phyloP scores from a whole-genome alignment of 23 tunicate species.

The Trididemnum nubilum region DNA sequence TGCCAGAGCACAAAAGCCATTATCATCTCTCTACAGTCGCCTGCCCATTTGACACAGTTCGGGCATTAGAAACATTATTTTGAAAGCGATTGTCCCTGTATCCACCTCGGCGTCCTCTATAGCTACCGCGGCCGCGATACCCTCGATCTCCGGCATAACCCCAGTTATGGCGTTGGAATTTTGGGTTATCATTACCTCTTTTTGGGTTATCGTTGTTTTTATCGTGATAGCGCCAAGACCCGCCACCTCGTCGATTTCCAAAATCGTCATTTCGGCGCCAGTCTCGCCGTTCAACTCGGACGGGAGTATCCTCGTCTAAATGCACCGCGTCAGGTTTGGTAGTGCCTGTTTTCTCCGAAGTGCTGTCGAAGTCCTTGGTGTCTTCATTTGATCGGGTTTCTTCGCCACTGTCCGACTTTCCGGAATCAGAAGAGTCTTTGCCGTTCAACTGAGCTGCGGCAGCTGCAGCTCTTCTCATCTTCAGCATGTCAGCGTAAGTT shows the following conservation, averaged over 20 bases:
- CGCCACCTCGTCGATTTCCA: slow-evolving; percentile 17
- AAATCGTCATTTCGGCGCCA: background rate
- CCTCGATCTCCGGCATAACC: slow-evolving; percentile 3
- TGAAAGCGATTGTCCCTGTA: slow-evolving; percentile 17
- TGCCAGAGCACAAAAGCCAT: too few species aligned
- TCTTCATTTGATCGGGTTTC: background rate
- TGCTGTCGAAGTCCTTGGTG: background rate
- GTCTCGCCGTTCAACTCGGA: background rate
- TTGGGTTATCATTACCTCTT: background rate
- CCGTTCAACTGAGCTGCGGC: slow-evolving; percentile 22
- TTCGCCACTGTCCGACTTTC: background rate
- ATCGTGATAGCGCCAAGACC: slow-evolving; percentile 11
- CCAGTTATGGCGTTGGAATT: background rate
- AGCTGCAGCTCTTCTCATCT: background rate
- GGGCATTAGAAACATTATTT: too few species aligned
- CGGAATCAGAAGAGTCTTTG: slow-evolving; percentile 6
- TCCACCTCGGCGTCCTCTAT: background rate
- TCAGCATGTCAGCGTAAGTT: slow-evolving; percentile 22
- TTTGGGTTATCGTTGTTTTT: background rate
- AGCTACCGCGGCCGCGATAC: background rate
- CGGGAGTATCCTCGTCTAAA: background rate
- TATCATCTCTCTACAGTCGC: background rate
- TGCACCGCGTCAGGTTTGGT: background rate
- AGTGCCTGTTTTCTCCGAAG: too few species aligned
- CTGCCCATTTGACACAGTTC: background rate